Evolutionary conservation across 2,797 vertebrate species (phyloP), one percentile per base, ranked within the genome.

Genomic region (Bufotes viridis): DNA sequence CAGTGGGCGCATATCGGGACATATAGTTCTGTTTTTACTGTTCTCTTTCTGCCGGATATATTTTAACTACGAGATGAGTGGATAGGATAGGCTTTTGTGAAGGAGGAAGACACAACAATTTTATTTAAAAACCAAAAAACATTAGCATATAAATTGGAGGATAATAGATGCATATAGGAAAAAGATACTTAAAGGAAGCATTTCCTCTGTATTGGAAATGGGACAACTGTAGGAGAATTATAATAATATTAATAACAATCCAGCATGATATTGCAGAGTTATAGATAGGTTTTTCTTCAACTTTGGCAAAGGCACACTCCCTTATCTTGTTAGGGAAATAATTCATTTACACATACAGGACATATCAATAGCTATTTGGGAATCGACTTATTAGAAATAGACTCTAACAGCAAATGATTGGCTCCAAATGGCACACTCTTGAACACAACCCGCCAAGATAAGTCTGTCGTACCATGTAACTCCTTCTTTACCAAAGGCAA

Each of bases 21-120:
- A 49, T 42, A 49, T 18, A 74, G 69, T 18, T 72, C 69, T 42
- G 69, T 74, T 74, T 29, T 42, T 74, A 49, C 70, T 18, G 70
- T 74, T 49, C 15, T 1, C 17, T 42, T 20, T 49, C 70, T 9
- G 49, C 34, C 49, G 34, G 17, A 42, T 18, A 20, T 49, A 49
- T 70, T 74, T 74, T 42, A 42, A 20, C 20, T 29, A 74, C 18
- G 20, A 49, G 70, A 18, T 49, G 70, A 49, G 70, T 14, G 17
- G 67, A 70, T 74, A 42, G 17, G 67, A 70, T 74, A 42, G 11
- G 70, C 29, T 74, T 74, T 74, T 34, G 70, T 74, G 70, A 11
- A 74, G 70, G 70, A 74, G 34, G 2, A 49, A 70, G 49, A 74
- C 17, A 18, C 26, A 49, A 15, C 6, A 42, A 1, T 74, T 42